Evolutionary conservation across 2,113 vertebrate species (phyloP).

Genomic region (Cynocephalus volans): DNA sequence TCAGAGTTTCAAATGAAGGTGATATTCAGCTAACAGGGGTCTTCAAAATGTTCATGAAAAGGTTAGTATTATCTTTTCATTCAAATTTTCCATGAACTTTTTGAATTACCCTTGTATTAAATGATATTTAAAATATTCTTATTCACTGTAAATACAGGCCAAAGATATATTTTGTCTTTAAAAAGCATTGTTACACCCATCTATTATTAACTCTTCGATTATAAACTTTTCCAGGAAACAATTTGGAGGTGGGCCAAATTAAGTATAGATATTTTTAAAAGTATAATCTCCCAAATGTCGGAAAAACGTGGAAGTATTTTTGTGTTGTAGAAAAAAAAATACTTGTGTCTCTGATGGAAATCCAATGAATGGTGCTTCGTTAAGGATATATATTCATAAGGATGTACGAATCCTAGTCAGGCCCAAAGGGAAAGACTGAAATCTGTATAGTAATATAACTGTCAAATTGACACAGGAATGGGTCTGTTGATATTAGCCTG

Average conservation of each 20-base stretch:
- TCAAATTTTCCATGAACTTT: no score
- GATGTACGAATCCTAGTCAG: not conserved
- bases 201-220: not conserved
- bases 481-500: constrained; percentile 91
- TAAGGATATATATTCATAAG: not conserved
- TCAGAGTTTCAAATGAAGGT: not conserved
- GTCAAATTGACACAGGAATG: constrained; percentile 86
- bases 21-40: not conserved
- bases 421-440: constrained; percentile 81
- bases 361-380: not conserved
- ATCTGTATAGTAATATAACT: constrained; percentile 85
- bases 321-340: not conserved
- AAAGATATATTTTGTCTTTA: not conserved
- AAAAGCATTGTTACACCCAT: not conserved
- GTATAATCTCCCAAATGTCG: not conserved
- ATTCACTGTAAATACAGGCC: not conserved
- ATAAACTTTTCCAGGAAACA: not conserved
- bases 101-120: not conserved
- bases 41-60: no score
- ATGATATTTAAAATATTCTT: not conserved
- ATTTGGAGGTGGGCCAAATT: not conserved
- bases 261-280: not conserved
- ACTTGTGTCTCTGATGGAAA: not conserved
- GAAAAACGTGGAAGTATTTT: not conserved
- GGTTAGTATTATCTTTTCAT: no score